Percentiles rank a stretch among this genome's conserved stretches.
These are phyloP conservation scores for Ammospiza caudacuta DNA, from an alignment of 2,113 vertebrate genomes.

Conservation along the genomic window DNA sequence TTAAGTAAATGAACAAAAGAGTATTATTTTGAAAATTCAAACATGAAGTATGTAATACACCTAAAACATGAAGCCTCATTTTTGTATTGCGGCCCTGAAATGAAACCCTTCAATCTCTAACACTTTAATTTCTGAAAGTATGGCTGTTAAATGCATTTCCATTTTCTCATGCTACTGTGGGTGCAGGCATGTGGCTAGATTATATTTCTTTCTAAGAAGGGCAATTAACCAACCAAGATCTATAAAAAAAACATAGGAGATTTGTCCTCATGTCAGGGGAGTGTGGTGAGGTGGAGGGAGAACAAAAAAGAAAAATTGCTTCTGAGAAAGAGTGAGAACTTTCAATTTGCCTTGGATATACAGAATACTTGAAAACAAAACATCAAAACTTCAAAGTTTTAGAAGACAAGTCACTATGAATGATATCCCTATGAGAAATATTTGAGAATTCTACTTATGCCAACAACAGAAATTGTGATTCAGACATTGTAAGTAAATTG, in stretches of 20 bases:
- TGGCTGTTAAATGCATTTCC: not conserved
- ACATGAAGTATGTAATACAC: not conserved
- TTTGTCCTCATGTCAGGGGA: not conserved
- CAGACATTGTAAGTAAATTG: not conserved
- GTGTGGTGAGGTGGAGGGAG: fast-evolving
- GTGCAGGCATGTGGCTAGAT: not conserved
- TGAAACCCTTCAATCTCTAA: not conserved
- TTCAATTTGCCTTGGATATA: not conserved
- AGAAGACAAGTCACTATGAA: not conserved
- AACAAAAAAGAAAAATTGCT: not conserved
- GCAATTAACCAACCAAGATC: not conserved
- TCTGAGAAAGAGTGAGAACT: not conserved
- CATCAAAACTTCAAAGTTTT: not conserved
- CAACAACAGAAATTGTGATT: not conserved
- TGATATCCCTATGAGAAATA: not conserved
- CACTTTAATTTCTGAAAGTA: not conserved
- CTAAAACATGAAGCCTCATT: not conserved
- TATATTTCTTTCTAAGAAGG: not conserved
- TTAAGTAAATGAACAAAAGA: not conserved
- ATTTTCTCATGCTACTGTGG: not conserved
- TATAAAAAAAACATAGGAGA: not conserved
- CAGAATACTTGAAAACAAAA: not conserved
- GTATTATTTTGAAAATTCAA: not conserved
- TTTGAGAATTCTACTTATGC: not conserved
- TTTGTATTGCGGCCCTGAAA: not conserved